Evolutionary conservation across 2,113 vertebrate genomes (phyloP), one percentile per base, ranked within the genome.

Genomic region (Lichenostomus cassidix): DNA sequence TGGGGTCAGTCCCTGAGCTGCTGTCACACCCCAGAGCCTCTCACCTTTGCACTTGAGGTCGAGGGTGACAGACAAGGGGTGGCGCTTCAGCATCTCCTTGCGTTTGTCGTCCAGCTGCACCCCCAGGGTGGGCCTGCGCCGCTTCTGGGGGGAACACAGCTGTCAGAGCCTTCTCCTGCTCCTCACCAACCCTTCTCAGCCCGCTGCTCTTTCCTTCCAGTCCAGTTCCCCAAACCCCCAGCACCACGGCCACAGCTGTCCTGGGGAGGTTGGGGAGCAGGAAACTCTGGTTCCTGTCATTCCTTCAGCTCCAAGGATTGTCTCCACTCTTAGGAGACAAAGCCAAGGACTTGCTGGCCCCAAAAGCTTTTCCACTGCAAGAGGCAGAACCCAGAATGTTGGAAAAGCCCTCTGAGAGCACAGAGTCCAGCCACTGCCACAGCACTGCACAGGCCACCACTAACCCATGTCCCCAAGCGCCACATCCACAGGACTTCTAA

Each of bases 61-160:
- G 0, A 99, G 65, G 47, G 98, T 98, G 84, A 99, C 98, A 0
- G 98, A 99, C 69, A 99, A 96, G 0, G 99, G 99, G 92, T 99
- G 99, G 3, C 98, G 97, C 95, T 99, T 99, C 41, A 99, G 97
- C 99, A 99, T 99, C 97, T 99, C 99, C 74, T 99, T 99, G 83
- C 99, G 98, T 87, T 99, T 99, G 93, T 99, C 99, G 1, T 99
- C 99, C 97, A 99, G 96, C 96, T 99, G 99, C 83, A 99, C 99
- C 0, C 99, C 99, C 27, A 99, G 98, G 0, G 99, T 99, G 64
- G 99, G 98, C 53, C 99, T 96, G 46, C 99, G 98, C 46, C 99
- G 98, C 95, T 99, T 99, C 99, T 99, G 90, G 42, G 37, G 50
- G 47, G 15, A 0, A 9, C 24, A 28, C 27, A 23, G 22, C 62